These are phyloP conservation scores for Cynopterus sphinx DNA, from an alignment of 2,797 vertebrate species.

Conservation along the genomic window DNA sequence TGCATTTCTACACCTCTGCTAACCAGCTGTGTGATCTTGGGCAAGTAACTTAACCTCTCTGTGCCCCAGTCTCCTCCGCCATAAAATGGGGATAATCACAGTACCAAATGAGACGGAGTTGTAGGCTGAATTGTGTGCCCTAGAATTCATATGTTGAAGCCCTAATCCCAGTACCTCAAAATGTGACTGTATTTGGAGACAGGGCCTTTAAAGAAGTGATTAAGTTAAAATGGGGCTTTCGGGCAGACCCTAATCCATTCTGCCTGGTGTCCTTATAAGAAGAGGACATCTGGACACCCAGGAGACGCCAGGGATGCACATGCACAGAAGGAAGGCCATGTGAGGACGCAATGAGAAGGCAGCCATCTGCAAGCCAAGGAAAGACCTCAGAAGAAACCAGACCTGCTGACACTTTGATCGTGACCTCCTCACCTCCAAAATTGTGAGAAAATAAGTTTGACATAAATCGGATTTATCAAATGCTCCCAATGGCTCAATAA, in stretches of 20 bases:
- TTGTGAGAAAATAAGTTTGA: neutral
- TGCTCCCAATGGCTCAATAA: neutral
- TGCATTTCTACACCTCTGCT: neutral
- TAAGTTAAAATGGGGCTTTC: neutral
- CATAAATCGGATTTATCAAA: neutral
- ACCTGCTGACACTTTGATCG: neutral
- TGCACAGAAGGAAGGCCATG: rapidly evolving
- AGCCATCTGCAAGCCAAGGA: neutral
- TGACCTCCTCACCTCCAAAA: neutral
- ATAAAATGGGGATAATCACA: neutral
- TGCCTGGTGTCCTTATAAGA: neutral
- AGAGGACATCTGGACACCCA: neutral
- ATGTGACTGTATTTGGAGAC: neutral
- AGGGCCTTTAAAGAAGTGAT: neutral
- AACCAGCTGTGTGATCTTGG: neutral
- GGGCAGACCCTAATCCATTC: neutral
- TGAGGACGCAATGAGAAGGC: neutral
- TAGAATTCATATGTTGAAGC: neutral
- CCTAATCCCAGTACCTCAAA: neutral
- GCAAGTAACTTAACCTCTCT: neutral
- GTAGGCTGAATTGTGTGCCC: neutral
- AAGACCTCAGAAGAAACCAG: neutral
- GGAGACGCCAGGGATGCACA: neutral
- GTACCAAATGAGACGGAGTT: neutral
- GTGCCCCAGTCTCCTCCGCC: neutral